Evolutionary conservation across 2,113 vertebrate species (phyloP), one percentile per base, ranked within the genome.

Genomic region (Paracanthobrama guichenoti): DNA sequence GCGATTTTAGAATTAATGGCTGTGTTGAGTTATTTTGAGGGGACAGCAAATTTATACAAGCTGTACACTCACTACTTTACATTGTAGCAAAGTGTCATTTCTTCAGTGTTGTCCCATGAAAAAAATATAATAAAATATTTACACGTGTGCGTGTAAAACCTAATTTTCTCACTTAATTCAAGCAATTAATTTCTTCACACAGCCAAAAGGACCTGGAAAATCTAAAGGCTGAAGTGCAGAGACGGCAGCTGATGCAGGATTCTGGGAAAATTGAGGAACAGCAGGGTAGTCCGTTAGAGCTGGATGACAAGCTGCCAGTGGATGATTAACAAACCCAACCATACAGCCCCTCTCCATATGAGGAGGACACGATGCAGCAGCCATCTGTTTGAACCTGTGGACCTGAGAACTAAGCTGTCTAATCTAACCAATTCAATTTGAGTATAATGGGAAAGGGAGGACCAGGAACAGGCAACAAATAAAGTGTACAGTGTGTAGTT

Each of bases 201-300:
- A 99, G 98, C 93, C 98, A 98, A 95, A 98, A 98, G 92, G 98
- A 99, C 92, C 92, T 99, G 93, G 97, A 99, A 92, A 98, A 96
- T 88, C 95, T 99, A 91, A 99, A 98, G 90, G 98, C 97, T 0
- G 98, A 99, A 90, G 98, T 99, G 74, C 97, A 98, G 83, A 94
- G 97, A 86, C 94, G 97, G 62, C 97, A 99, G 90, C 96, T 96
- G 89, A 95, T 98, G 81, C 97, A 99, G 64, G 97, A 97, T 82
- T 93, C 96, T 77, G 92, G 94, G 79, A 97, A 91, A 87, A 93
- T 57, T 18, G 91, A 93, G 12, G 95, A 96, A 83, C 93, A 89
- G 82, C 88, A 24, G 55, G 96, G 94, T 24, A 75, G 79, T 26
- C 89, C 78, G 84, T 91, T 85, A 88, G 94, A 92, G 88, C 90